Evolutionary conservation across 2,797 vertebrate genomes (phyloP), one percentile per base, ranked within the genome.

Genomic region (Catharus ustulatus): DNA sequence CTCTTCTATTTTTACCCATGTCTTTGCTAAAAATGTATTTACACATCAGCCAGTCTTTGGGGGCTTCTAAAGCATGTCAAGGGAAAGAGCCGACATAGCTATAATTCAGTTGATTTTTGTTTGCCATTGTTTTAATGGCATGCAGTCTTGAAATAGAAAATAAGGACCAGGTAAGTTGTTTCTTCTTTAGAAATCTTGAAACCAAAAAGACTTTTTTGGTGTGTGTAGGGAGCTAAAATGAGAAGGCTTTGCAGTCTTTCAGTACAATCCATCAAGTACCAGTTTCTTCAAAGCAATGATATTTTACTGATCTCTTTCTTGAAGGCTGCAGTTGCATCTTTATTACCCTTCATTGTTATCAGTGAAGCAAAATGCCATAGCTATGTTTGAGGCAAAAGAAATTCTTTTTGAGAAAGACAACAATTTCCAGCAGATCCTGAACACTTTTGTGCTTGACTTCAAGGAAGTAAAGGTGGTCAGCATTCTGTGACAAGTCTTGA

Each of bases 241-340:
- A 85, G 46, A 85, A 59, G 26, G 30, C 15, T 83, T 87, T 85
- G 20, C 57, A 63, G 18, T 26, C 61, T 95, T 78, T 84, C n/a
- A 36, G 51, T 30, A 67, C 51, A 89, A 89, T 58, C 46, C 32
- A 85, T 66, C 67, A 68, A 87, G 66, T 72, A 86, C 45, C 12
- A 71, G 48, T 74, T 95, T 90, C 59, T 76, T 93, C 68, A 84
- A 90, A 94, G 71, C 34, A 69, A 29, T 16, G 8, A 27, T 38
- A 29, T 62, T 93, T 95, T 83, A 80, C 54, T 46, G 48, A 54
- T 84, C 45, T 87, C 52, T 87, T 67, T 80, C 63, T 82, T 76
- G 80, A 95, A 76, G 63, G n/a, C 80, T 87, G 69, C 54, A 75
- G 64, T 55, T 85, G 61, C 74, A 75, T 87, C 90, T 95, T 93